phyloP scores from a whole-genome alignment of 2,113 vertebrate species.

The Anoura caudifer region DNA sequence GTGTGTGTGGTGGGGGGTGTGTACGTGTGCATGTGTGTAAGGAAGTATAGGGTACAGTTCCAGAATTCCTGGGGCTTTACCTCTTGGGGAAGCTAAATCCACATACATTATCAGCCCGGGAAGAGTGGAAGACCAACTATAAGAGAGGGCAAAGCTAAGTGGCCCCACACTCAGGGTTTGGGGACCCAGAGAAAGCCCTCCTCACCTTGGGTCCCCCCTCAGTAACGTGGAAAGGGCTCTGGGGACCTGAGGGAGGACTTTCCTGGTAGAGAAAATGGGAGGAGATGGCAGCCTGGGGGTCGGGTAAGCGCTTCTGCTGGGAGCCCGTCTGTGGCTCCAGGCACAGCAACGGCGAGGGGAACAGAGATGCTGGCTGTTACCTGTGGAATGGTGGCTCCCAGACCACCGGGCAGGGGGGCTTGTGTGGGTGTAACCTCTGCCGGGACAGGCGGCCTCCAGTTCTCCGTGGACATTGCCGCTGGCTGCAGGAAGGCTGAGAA shows the following conservation, averaged over 20 bases:
- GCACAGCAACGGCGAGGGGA: neutral
- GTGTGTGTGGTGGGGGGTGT: neutral
- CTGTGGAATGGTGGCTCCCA: rapidly evolving
- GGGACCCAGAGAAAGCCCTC: neutral
- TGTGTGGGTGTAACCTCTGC: neutral
- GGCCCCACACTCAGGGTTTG: rapidly evolving
- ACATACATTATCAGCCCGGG: neutral
- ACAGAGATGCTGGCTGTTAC: neutral
- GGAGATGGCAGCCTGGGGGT: neutral
- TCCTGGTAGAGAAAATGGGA: rapidly evolving
- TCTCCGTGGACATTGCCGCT: neutral
- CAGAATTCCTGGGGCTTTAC: neutral
- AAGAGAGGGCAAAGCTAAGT: neutral
- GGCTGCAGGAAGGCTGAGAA: neutral
- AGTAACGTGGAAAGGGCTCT: too few species aligned
- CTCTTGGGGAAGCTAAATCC: neutral
- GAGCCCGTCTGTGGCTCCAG: neutral
- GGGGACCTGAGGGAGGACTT: neutral
- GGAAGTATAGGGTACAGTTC: too few species aligned
- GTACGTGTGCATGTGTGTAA: neutral
- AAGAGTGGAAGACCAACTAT: neutral
- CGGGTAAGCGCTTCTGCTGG: neutral
- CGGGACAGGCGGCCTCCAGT: neutral
- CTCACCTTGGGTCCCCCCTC: rapidly evolving
- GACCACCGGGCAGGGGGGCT: rapidly evolving